Evolutionary conservation across 1,140 invertebrate species (phyloP).

Genomic region (Octopus bimaculoides): DNA sequence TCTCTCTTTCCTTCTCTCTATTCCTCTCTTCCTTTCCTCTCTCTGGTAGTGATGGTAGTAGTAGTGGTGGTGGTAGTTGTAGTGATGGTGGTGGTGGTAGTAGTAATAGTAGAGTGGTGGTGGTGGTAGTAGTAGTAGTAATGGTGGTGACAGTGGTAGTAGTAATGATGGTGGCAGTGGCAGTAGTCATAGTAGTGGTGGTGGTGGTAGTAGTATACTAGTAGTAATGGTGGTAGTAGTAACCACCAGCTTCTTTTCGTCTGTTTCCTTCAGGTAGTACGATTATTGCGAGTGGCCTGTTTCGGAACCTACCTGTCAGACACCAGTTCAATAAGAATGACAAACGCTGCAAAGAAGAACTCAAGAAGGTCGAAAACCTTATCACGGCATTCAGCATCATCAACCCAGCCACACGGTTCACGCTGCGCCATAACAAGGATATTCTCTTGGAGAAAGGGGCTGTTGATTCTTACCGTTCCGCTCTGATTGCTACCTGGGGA

Average conservation of each 20-base stretch:
- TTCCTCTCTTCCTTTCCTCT: not conserved
- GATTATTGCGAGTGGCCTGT: slow-evolving; percentile 62
- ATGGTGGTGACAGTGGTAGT: too few relatives aligned
- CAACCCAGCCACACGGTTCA: slow-evolving; percentile 59
- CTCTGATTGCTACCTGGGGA: slow-evolving; percentile 58
- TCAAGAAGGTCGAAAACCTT: slow-evolving; percentile 64
- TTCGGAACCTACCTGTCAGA: slow-evolving; percentile 67
- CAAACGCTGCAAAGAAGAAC: slow-evolving; percentile 62
- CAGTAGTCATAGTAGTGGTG: rapidly evolving
- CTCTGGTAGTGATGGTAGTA: too few relatives aligned
- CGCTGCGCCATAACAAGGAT: slow-evolving; percentile 61
- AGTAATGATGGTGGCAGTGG: too few relatives aligned
- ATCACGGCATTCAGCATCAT: slow-evolving; percentile 63
- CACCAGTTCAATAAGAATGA: slow-evolving; percentile 61
- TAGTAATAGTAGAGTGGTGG: too few relatives aligned
- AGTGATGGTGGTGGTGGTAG: too few relatives aligned
- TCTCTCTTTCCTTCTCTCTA: not conserved
- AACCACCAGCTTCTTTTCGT: too few relatives aligned
- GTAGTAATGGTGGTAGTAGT: too few relatives aligned
- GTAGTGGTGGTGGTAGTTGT: too few relatives aligned
- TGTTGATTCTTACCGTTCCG: slow-evolving; percentile 54
- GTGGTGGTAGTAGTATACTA: too few relatives aligned
- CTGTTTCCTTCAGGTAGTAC: slow-evolving; percentile 61
- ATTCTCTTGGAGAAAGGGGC: slow-evolving; percentile 62
- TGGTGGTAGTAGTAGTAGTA: too few relatives aligned